A percentile compares a stretch with the other conserved stretches of the same genome.
Evolutionary conservation across 2,113 vertebrate genomes (phyloP).

Genomic region (Gracilinanus agilis): DNA sequence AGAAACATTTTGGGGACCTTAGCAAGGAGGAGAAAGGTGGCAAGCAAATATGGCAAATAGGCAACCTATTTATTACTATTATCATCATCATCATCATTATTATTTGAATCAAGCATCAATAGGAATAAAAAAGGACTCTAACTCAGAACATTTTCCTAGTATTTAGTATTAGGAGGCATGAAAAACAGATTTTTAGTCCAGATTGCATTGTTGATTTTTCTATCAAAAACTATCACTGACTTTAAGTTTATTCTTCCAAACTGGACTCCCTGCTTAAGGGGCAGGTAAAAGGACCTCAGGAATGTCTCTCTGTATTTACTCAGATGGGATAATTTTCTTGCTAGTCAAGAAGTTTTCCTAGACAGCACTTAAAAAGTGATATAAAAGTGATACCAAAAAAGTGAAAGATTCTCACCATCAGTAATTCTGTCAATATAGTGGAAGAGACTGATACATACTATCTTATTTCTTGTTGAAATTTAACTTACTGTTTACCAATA

Average conservation of each 20-base stretch:
- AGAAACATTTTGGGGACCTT: background rate
- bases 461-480: background rate
- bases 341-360: background rate
- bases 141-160: background rate
- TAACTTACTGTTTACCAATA: background rate
- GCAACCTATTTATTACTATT: too few relatives aligned
- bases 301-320: background rate
- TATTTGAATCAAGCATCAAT: background rate
- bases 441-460: background rate
- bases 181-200: background rate
- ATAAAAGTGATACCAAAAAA: background rate
- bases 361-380: background rate
- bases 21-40: too few relatives aligned
- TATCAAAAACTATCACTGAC: background rate
- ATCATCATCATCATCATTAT: too few relatives aligned
- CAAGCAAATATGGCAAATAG: too few relatives aligned
- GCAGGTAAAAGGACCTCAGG: background rate
- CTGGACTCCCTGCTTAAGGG: background rate
- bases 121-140: background rate
- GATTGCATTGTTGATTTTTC: background rate
- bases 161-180: background rate
- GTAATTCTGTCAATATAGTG: background rate
- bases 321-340: background rate
- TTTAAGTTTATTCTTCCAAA: background rate
- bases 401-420: background rate